Evolutionary conservation across 2,888 invertebrate genomes (phyloP), one percentile per base, ranked within the genome.

Genomic region (Agrypnus murinus): DNA sequence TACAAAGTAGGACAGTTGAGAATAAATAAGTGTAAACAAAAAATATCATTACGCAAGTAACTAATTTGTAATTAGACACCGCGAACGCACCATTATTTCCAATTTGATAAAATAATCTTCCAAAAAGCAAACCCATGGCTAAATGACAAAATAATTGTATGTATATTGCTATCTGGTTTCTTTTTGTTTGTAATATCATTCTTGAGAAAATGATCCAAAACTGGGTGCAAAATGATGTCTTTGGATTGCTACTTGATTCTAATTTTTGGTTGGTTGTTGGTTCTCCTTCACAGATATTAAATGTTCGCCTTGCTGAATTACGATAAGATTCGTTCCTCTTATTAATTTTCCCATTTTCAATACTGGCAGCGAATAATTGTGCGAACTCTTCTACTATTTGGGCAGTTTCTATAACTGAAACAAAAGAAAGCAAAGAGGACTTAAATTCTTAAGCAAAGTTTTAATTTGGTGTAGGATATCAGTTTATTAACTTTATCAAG

Each of bases 21-120:
- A 91, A 90, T n/a, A 88, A 86, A 75, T 90, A 87, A 0, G 90
- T 91, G 77, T 91, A 91, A 87, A 90, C 89, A 77, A 90, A 89
- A 82, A 91, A 91, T 0, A 90, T 89, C 1, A 89, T 80, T 25
- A 88, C 86, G 75, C 89, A 87, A 7, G 72, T 89, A 89, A 80
- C 89, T n/a, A n/a, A 90, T 75, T 91, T 91, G 81, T 90, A 90
- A 79, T 90, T 89, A 46, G 88, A 87, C 5, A 89, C 84, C 0
- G 89, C 88, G 3, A 86, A 78, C 34, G 84, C 85, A 0, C 88
- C 91, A 73, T 91, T 87, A 78, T 89, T 88, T 40, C 91, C 91
- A 1, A 89, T 86, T 19, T 86, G 84, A 74, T 86, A 87, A 82
- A 90, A 91, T 70, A 90, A 88, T 10, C 87, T 85, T 43, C 91